phyloP scores from a whole-genome alignment of 2,113 vertebrate genomes.

The Scopus umbretta region DNA sequence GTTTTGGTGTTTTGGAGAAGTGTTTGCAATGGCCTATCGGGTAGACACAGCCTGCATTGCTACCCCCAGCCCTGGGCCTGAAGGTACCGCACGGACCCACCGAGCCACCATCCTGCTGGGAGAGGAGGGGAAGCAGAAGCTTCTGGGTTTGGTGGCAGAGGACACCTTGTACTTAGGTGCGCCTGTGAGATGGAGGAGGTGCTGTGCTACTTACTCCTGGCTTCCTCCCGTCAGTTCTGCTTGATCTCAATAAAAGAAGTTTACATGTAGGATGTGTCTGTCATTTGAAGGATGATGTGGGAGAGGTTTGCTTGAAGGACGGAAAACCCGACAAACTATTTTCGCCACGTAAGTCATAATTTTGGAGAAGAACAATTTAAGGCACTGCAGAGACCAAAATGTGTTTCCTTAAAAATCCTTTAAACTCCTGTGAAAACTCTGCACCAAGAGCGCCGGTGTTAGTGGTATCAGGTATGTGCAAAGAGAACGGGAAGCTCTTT shows the following conservation, averaged over 20 bases:
- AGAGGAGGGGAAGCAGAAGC: neutral
- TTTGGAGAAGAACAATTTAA: neutral
- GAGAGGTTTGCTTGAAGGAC: neutral
- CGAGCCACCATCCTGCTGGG: rapidly evolving
- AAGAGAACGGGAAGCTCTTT: neutral
- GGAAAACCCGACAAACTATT: neutral
- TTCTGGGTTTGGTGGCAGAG: neutral
- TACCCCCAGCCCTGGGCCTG: neutral
- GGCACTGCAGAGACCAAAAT: neutral
- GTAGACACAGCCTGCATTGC: neutral
- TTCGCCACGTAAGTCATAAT: neutral
- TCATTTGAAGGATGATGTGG: neutral
- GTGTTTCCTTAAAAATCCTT: neutral
- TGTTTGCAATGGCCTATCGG: neutral
- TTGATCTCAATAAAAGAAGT: neutral
- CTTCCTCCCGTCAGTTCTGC: neutral
- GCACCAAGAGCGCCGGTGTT: neutral
- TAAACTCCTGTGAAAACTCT: neutral
- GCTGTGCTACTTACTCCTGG: neutral
- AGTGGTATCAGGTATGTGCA: neutral
- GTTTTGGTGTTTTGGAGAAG: neutral
- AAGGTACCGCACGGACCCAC: neutral
- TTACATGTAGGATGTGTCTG: neutral
- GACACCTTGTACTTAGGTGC: neutral
- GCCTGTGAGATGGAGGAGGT: neutral